phyloP scores from a whole-genome alignment of 2,888 invertebrate species.

The Acrocyrtus sp. region DNA sequence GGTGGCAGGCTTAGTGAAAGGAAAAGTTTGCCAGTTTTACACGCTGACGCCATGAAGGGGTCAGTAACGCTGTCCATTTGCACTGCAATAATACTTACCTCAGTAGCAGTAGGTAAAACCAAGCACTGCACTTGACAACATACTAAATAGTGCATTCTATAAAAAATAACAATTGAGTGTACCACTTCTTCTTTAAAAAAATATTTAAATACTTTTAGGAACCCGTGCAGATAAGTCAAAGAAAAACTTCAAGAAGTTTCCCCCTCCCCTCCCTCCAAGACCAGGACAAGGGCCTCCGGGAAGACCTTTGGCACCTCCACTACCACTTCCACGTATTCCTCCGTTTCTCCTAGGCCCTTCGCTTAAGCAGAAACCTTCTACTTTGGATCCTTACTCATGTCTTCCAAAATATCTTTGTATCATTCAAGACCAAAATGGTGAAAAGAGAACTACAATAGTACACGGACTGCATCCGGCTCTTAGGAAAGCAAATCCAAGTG shows the following conservation, averaged over 20 bases:
- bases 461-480: constrained; percentile 47
- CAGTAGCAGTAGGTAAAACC: constrained; percentile 12
- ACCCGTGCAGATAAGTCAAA: constrained; percentile 15
- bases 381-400: constrained; percentile 42
- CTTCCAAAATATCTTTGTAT: constrained; percentile 54
- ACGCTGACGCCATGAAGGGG: constrained; percentile 19
- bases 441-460: constrained; percentile 48
- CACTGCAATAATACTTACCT: constrained; percentile 1
- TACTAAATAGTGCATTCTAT: neutral
- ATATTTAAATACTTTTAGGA: constrained; percentile 18
- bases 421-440: constrained; percentile 41
- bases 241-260: constrained; percentile 12
- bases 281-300: neutral
- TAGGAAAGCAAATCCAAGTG: constrained; percentile 29
- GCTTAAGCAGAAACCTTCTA: neutral
- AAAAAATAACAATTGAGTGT: neutral
- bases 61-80: constrained; percentile 6
- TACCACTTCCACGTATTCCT: constrained; percentile 19
- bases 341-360: neutral
- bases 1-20: neutral
- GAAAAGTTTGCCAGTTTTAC: neutral
- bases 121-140: neutral
- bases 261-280: constrained; percentile 11
- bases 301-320: constrained; percentile 1
- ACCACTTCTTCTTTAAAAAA: neutral